These are phyloP conservation scores for Myotis lucifugus DNA, from an alignment of 2,113 vertebrate genomes.

Conservation along the genomic window DNA sequence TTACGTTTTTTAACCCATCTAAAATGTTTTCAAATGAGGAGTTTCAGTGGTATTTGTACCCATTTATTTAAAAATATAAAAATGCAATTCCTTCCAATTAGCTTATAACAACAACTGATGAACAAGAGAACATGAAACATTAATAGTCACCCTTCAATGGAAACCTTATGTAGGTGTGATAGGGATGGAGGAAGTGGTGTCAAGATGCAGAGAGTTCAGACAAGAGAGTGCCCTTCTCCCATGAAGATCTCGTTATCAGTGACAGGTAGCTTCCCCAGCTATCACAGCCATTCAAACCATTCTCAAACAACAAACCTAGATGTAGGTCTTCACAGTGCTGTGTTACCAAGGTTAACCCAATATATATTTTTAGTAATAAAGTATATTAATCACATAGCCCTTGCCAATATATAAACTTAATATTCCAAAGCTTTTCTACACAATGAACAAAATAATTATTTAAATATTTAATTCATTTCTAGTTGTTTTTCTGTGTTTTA, in stretches of 20 bases:
- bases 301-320: neutral
- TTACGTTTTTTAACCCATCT: neutral
- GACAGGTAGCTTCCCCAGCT: neutral
- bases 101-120: neutral
- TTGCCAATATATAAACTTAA: neutral
- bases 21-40: neutral
- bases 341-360: neutral
- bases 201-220: neutral
- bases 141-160: neutral
- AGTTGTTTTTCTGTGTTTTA: neutral
- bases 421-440: constrained; percentile 37
- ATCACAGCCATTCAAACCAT: neutral
- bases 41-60: neutral
- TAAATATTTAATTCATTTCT: neutral
- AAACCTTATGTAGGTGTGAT: neutral
- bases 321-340: neutral
- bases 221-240: neutral
- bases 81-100: neutral
- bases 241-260: fast-evolving
- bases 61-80: constrained; percentile 28
- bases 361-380: neutral
- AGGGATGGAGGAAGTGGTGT: neutral
- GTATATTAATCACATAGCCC: neutral
- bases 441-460: neutral
- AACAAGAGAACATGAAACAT: neutral